Conservation (phyloP, 2,113 vertebrate genomes). For the Chloroceryle aenea region DNA sequence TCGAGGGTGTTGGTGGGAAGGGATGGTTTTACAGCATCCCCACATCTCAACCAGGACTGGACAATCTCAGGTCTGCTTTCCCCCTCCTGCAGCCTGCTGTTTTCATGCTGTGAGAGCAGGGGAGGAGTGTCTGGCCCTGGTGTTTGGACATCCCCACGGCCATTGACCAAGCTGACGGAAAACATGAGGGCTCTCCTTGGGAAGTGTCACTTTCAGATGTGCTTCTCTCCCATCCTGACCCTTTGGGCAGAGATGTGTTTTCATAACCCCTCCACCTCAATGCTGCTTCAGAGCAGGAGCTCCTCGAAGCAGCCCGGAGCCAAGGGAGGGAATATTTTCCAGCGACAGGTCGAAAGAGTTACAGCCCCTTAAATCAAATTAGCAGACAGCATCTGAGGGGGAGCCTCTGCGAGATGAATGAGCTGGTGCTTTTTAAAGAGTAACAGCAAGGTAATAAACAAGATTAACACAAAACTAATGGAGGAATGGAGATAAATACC, state of each 20-base stretch:
- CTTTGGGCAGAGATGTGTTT: neutral
- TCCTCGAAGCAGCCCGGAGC: neutral
- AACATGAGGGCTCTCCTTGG: neutral
- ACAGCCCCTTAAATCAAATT: slow-evolving; percentile 19
- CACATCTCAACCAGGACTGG: no score
- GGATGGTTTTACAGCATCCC: neutral
- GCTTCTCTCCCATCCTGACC: neutral
- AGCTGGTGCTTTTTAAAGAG: neutral
- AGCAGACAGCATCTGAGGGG: neutral
- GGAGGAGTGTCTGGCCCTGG: neutral
- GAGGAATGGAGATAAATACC: neutral
- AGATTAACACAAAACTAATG: slow-evolving; percentile 27
- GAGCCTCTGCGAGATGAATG: neutral
- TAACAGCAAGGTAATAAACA: neutral
- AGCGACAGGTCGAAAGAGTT: neutral
- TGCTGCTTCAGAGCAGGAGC: neutral
- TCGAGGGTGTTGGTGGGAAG: accelerated
- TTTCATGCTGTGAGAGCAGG: neutral
- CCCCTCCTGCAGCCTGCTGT: neutral
- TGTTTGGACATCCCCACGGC: accelerated
- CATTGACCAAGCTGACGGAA: no score
- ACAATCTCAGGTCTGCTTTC: neutral
- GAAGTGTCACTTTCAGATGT: neutral
- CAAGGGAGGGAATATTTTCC: neutral
- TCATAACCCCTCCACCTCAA: neutral